Percentiles rank a stretch among this genome's conserved stretches.
These are phyloP conservation scores for Dorcus hopei DNA, from an alignment of 2,888 invertebrate genomes.

Conservation along the genomic window DNA sequence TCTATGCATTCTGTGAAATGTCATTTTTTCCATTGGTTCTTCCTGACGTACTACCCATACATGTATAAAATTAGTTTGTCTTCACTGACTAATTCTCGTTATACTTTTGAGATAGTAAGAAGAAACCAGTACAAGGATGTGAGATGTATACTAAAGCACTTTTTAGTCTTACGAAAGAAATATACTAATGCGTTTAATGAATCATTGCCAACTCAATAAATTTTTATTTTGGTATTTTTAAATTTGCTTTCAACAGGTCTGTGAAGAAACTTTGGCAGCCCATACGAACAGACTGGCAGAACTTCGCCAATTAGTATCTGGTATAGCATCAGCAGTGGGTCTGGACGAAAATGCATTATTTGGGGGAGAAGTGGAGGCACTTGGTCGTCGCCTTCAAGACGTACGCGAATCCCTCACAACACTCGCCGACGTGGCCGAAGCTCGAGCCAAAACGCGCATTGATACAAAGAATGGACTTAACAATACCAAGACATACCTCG, in stretches of 20 bases:
- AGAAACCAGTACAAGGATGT: no score
- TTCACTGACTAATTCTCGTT: no score
- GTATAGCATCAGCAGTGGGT: slow-evolving; percentile 77
- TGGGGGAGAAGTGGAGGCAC: slow-evolving; percentile 73
- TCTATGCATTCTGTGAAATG: no score
- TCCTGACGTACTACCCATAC: no score
- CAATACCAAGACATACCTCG: slow-evolving; percentile 61
- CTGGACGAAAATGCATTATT: slow-evolving; percentile 66
- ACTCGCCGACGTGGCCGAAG: slow-evolving; percentile 75
- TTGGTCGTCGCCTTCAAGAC: slow-evolving; percentile 71
- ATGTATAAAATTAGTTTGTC: no score
- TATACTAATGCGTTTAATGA: no score
- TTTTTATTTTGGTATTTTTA: background rate
- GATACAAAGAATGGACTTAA: slow-evolving; percentile 56
- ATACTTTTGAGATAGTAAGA: no score
- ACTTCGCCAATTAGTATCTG: slow-evolving; percentile 70
- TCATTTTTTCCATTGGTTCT: no score
- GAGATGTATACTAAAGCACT: no score
- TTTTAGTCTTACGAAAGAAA: no score
- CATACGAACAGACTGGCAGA: slow-evolving; percentile 68
- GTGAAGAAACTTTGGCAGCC: slow-evolving; percentile 69
- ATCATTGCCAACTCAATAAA: no score
- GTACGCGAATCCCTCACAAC: slow-evolving; percentile 72
- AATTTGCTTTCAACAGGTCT: slow-evolving; percentile 56
- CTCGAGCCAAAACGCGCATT: slow-evolving; percentile 57